phyloP scores from a whole-genome alignment of 2,797 vertebrate genomes.

The Mormyrus hasselquistii region DNA sequence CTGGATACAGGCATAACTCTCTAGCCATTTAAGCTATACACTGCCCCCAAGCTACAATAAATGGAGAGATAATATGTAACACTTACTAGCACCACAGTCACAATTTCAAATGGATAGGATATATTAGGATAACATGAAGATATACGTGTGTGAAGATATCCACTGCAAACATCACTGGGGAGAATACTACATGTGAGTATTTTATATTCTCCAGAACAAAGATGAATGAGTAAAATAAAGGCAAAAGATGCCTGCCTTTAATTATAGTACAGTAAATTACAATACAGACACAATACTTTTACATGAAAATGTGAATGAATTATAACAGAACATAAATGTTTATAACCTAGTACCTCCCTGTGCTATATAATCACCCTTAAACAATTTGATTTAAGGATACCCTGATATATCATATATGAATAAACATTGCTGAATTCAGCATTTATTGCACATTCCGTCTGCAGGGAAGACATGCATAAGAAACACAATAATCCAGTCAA shows the following conservation, averaged over 20 bases:
- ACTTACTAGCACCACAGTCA: neutral
- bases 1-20: neutral
- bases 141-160: neutral
- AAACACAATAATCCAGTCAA: neutral
- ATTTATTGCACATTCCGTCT: neutral
- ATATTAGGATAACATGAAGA: neutral
- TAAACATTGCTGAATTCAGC: neutral
- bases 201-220: neutral
- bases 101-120: neutral
- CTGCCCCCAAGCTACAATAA: neutral
- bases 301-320: neutral
- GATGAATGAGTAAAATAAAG: neutral
- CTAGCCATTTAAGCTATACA: neutral
- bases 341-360: neutral
- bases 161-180: neutral
- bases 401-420: neutral
- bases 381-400: neutral
- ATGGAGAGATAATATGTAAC: neutral
- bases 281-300: neutral
- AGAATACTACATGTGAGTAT: neutral
- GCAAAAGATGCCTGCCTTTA: neutral
- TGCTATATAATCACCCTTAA: neutral
- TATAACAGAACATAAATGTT: neutral
- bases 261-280: neutral
- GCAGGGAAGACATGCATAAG: neutral